These are phyloP conservation scores for Leptinotarsa texana DNA, from an alignment of 1,140 invertebrate species.

Conservation along the genomic window DNA sequence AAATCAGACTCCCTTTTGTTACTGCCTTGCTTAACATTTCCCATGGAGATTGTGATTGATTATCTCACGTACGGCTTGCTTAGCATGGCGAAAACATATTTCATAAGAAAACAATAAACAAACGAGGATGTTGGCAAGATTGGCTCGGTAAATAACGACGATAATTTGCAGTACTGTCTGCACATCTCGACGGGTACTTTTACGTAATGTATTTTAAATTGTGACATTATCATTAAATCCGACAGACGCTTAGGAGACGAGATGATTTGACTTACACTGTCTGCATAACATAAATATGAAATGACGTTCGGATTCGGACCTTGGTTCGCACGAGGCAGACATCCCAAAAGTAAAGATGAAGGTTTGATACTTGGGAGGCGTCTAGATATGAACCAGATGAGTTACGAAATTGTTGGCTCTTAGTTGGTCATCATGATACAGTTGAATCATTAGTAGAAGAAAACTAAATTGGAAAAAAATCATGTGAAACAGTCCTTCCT, in stretches of 20 bases:
- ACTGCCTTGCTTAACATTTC: neutral
- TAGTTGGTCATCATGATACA: no score
- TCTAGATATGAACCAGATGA: no score
- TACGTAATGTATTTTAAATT: slow-evolving; percentile 7
- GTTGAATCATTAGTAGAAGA: no score
- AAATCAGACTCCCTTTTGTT: slow-evolving; percentile 2
- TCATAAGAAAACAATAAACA: slow-evolving; percentile 7
- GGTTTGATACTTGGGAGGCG: no score
- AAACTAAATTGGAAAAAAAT: no score
- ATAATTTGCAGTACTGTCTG: neutral
- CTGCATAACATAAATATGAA: slow-evolving; percentile 1
- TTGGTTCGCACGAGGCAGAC: no score
- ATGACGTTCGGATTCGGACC: neutral
- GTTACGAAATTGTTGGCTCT: no score
- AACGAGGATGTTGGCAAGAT: neutral
- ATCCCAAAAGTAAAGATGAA: no score
- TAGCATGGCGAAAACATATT: slow-evolving; percentile 2
- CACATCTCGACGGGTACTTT: neutral
- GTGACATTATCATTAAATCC: slow-evolving; percentile 5
- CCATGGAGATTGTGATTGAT: neutral
- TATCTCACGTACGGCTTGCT: slow-evolving; percentile 4
- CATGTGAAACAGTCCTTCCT: no score
- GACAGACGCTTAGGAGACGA: slow-evolving; percentile 7
- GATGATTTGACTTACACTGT: neutral
- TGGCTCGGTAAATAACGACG: neutral